A percentile compares a stretch with the other conserved stretches of the same genome.
Evolutionary conservation across 1,140 invertebrate species (phyloP).

Genomic region (Brachionus paranguensis): DNA sequence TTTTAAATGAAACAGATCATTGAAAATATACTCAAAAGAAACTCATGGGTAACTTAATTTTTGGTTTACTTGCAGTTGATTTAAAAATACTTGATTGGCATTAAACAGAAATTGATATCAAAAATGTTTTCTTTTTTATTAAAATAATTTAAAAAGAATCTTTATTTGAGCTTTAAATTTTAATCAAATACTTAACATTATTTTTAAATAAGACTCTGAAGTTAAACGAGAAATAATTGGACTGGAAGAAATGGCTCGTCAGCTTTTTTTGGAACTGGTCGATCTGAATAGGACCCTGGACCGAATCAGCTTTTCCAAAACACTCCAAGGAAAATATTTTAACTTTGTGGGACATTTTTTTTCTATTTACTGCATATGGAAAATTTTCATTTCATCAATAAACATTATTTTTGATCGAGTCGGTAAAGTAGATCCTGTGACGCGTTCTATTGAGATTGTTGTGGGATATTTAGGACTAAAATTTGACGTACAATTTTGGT

Average conservation of each 20-base stretch:
- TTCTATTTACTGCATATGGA: constrained; percentile 95
- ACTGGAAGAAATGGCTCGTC: constrained; percentile 81
- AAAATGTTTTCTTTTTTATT: too few species aligned
- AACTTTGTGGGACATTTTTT: constrained; percentile 98
- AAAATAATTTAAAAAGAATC: too few species aligned
- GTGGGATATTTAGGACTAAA: constrained; percentile 93
- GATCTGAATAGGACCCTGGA: constrained; percentile 68
- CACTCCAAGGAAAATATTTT: constrained; percentile 96
- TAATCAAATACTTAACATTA: too few species aligned
- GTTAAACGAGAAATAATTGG: constrained; percentile 61
- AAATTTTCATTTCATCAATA: constrained; percentile 86
- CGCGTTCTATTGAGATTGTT: constrained; percentile 88
- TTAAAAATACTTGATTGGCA: too few species aligned
- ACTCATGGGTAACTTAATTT: too few species aligned
- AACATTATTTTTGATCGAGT: constrained; percentile 99
- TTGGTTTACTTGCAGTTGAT: too few species aligned
- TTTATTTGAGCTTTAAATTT: too few species aligned
- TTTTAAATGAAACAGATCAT: too few species aligned
- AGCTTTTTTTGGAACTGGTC: constrained; percentile 89
- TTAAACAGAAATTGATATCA: too few species aligned
- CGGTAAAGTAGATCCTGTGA: constrained; percentile 95
- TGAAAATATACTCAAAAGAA: too few species aligned
- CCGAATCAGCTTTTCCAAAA: constrained; percentile 86
- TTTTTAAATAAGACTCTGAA: not conserved
- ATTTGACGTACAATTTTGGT: constrained; percentile 97